These are phyloP conservation scores for Montipora foliosa DNA, from an alignment of 64 coral and sea anemone genomes.

Conservation along the genomic window DNA sequence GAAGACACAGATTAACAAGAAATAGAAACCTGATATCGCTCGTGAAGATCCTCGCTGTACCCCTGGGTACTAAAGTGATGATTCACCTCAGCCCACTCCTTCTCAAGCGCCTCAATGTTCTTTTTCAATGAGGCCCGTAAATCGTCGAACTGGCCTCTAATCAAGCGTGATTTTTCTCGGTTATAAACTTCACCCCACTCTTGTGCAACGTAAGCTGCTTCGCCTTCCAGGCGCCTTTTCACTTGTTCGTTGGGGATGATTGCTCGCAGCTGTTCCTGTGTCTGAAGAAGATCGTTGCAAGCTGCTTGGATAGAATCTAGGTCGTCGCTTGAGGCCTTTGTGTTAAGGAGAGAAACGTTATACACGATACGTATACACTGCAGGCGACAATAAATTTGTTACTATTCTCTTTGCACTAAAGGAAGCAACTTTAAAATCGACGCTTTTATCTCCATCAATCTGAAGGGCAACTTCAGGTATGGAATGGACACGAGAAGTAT, in stretches of 20 bases:
- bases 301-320: slow-evolving; percentile 68
- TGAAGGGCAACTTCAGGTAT: too few species aligned
- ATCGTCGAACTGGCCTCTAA: slow-evolving; percentile 55
- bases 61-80: slow-evolving; percentile 60
- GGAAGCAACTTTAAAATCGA: too few species aligned
- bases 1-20: background rate
- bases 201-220: slow-evolving; percentile 56
- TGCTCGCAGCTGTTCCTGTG: slow-evolving; percentile 60
- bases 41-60: slow-evolving; percentile 76
- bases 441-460: too few species aligned
- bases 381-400: too few species aligned
- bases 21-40: slow-evolving; percentile 68
- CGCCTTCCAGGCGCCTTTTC: slow-evolving; percentile 66
- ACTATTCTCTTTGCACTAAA: too few species aligned
- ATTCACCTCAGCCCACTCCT: slow-evolving; percentile 72
- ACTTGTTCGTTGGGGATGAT: slow-evolving; percentile 81
- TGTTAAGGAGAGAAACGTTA: background rate
- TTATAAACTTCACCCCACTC: slow-evolving; percentile 87
- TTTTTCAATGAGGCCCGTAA: slow-evolving; percentile 51
- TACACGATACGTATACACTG: background rate
- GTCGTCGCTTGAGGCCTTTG: slow-evolving; percentile 71
- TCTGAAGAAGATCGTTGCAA: slow-evolving; percentile 64
- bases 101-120: slow-evolving; percentile 60
- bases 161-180: slow-evolving; percentile 69
- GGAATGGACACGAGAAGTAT: too few species aligned